Conservation (phyloP, 1,140 invertebrate genomes). For the Elymnias hypermnestra region DNA sequence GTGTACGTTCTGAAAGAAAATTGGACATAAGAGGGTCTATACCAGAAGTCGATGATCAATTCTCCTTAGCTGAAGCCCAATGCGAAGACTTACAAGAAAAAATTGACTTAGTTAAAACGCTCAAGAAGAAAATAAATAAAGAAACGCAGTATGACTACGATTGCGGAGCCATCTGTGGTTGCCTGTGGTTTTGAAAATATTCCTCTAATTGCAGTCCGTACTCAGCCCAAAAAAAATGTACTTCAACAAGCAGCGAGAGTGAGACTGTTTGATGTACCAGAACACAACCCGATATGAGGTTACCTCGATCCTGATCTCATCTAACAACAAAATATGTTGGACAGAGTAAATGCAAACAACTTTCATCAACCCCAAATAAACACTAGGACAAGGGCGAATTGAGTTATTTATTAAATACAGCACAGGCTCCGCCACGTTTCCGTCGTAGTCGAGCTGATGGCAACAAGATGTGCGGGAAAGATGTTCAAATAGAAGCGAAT, state of each 20-base stretch:
- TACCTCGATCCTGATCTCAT: slow-evolving; percentile 45
- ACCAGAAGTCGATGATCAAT: slow-evolving; percentile 57
- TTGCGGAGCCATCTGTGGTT: slow-evolving; percentile 10
- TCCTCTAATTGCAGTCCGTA: slow-evolving; percentile 47
- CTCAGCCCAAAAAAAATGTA: slow-evolving; percentile 56
- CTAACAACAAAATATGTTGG: slow-evolving; percentile 49
- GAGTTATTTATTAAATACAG: background rate
- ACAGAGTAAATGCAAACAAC: slow-evolving; percentile 36
- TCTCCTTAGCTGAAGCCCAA: slow-evolving; percentile 46
- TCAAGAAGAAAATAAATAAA: slow-evolving; percentile 49
- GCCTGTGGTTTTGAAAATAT: slow-evolving; percentile 22
- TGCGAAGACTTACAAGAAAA: slow-evolving; percentile 57
- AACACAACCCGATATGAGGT: slow-evolving; percentile 28
- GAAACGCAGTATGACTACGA: slow-evolving; percentile 35
- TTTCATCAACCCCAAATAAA: slow-evolving; percentile 19
- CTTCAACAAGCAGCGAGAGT: slow-evolving; percentile 35
- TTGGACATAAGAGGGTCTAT: too few species aligned
- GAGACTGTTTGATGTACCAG: slow-evolving; percentile 26
- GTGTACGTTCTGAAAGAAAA: too few species aligned
- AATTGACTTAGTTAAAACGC: slow-evolving; percentile 54
- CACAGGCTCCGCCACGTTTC: slow-evolving; percentile 1
- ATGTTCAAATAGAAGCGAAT: slow-evolving; percentile 16
- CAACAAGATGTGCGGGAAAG: slow-evolving; percentile 23
- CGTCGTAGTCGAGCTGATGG: slow-evolving; percentile 27
- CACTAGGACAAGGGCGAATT: background rate